Evolutionary conservation across 2,113 vertebrate species (phyloP).

Genomic region (Thamnophis sirtalis): DNA sequence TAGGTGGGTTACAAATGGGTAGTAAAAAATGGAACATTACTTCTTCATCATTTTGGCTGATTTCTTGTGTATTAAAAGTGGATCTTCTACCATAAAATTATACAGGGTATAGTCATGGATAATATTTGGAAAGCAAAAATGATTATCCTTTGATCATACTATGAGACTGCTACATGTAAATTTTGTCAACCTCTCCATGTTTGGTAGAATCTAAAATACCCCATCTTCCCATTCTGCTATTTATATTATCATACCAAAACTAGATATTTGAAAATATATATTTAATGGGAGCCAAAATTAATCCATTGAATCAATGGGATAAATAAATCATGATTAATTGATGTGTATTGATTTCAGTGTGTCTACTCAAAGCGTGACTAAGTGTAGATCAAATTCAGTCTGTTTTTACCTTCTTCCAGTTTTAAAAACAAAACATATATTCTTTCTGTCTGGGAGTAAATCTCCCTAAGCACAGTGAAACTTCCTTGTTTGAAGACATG

Average conservation of each 20-base stretch:
- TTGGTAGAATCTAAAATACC: too few species aligned
- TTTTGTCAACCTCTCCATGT: background rate
- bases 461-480: background rate
- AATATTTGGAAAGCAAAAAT: background rate
- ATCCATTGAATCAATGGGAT: background rate
- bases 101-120: background rate
- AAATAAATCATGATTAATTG: background rate
- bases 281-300: background rate
- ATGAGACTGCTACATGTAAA: background rate
- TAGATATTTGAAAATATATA: background rate
- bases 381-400: background rate
- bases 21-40: background rate
- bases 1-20: background rate
- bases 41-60: background rate
- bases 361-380: background rate
- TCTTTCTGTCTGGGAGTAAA: background rate
- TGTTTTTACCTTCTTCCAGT: background rate
- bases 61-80: background rate
- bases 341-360: background rate
- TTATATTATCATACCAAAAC: background rate
- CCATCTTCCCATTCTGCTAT: background rate
- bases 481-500: background rate
- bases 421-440: background rate
- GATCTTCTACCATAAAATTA: background rate
- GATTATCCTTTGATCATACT: background rate